Conservation (phyloP, 2,797 vertebrate genomes). For the Neostethus bicornis region DNA sequence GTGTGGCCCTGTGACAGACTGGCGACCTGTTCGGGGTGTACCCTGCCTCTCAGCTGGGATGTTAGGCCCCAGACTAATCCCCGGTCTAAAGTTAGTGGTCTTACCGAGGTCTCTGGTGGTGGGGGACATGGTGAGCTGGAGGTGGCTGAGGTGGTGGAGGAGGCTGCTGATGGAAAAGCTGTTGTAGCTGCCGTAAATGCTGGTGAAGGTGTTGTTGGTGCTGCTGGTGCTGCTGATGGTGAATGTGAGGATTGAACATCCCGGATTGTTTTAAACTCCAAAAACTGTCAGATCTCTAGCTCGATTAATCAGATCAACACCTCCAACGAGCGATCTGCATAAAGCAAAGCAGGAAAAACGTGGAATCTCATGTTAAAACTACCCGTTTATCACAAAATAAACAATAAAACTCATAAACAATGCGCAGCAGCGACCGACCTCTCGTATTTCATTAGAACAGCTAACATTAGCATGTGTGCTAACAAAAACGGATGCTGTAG, state of each 20-base stretch:
- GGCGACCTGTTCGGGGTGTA: no score
- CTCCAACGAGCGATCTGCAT: slow-evolving; percentile 1
- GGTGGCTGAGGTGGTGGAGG: slow-evolving; percentile 80
- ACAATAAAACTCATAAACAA: slow-evolving; percentile 19
- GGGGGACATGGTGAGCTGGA: slow-evolving; percentile 79
- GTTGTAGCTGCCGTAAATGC: slow-evolving; percentile 82
- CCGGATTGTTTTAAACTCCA: slow-evolving; percentile 27
- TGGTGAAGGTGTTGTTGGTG: slow-evolving; percentile 86
- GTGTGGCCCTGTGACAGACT: no score
- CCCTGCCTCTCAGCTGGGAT: no score
- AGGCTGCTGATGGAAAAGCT: slow-evolving; percentile 83
- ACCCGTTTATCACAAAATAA: no score
- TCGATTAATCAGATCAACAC: neutral
- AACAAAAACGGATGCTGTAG: slow-evolving; percentile 25
- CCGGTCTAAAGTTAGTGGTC: slow-evolving; percentile 55
- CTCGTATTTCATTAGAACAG: slow-evolving; percentile 43
- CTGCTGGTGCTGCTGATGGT: slow-evolving; percentile 85
- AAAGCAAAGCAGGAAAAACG: neutral
- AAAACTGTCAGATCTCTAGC: slow-evolving; percentile 22
- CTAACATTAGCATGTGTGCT: slow-evolving; percentile 50
- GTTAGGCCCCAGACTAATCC: slow-evolving; percentile 55
- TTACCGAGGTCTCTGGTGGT: slow-evolving; percentile 85
- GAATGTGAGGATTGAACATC: slow-evolving; percentile 86
- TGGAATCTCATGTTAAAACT: no score
- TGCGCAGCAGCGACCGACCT: slow-evolving; percentile 60